These are phyloP conservation scores for Apodemia zela DNA, from an alignment of 2,888 invertebrate genomes.

Conservation along the genomic window DNA sequence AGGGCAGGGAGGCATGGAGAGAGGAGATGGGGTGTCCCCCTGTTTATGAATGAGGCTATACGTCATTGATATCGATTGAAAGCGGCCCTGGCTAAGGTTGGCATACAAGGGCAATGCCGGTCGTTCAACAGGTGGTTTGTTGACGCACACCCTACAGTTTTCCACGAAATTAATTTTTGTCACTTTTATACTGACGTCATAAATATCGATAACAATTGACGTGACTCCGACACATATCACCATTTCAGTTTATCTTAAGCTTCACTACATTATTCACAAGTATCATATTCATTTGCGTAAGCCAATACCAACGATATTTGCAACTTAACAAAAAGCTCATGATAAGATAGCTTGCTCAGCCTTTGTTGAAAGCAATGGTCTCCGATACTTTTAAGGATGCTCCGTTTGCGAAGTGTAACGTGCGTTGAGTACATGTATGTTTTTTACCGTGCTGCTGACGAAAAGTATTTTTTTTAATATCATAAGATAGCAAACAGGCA, in stretches of 20 bases:
- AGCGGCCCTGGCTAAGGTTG: constrained; percentile 52
- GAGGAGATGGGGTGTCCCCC: constrained; percentile 50
- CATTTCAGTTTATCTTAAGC: constrained; percentile 26
- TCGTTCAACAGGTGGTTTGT: constrained; percentile 66
- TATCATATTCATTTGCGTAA: constrained; percentile 25
- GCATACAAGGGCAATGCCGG: constrained; percentile 61
- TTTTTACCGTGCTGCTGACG: no score
- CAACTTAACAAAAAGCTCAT: neutral
- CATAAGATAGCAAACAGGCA: no score
- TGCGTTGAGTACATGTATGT: no score
- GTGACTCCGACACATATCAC: constrained; percentile 23
- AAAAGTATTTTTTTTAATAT: no score
- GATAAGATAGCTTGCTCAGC: neutral
- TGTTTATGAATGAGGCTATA: constrained; percentile 75
- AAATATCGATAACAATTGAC: constrained; percentile 28
- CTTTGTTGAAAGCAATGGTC: no score
- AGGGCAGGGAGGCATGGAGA: constrained; percentile 35
- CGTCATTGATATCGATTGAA: constrained; percentile 71
- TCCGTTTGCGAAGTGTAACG: no score
- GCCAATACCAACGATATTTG: constrained; percentile 4
- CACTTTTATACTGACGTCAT: constrained; percentile 53
- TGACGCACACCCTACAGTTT: constrained; percentile 55
- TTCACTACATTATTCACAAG: constrained; percentile 21
- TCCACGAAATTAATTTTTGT: constrained; percentile 48
- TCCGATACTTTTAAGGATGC: no score